Evolutionary conservation across 2,113 vertebrate genomes (phyloP).

Genomic region (Clinocottus analis): DNA sequence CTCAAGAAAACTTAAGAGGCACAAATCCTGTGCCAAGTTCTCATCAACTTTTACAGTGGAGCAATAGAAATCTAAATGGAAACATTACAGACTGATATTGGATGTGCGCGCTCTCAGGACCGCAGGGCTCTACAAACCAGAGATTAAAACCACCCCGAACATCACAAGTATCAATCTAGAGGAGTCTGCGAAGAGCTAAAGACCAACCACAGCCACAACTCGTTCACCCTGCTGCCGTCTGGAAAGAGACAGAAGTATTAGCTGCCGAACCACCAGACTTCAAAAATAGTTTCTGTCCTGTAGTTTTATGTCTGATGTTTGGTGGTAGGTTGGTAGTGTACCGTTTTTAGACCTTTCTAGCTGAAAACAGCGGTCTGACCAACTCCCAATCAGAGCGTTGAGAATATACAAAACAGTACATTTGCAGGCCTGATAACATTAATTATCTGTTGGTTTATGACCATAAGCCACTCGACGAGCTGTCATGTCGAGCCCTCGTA

Average conservation of each 20-base stretch:
- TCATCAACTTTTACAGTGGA: neutral
- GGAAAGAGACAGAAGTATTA: neutral
- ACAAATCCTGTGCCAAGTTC: neutral
- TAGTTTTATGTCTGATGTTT: neutral
- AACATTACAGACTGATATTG: neutral
- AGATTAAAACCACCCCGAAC: neutral
- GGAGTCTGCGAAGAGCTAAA: neutral
- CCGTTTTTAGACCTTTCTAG: neutral
- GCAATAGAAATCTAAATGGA: neutral
- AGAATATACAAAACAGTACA: neutral
- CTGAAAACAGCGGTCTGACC: neutral
- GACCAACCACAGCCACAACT: neutral
- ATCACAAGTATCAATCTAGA: neutral
- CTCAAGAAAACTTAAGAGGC: neutral
- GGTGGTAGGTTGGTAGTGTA: neutral
- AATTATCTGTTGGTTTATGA: neutral
- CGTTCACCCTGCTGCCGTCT: neutral
- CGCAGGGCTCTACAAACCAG: neutral
- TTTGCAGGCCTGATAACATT: neutral
- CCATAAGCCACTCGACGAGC: neutral
- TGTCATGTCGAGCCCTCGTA: neutral
- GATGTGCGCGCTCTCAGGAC: neutral
- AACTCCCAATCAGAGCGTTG: neutral
- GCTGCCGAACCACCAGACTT: neutral
- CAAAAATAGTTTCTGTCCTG: neutral